Conservation (phyloP, 1,140 invertebrate species). For the Calliopsis andreniformis region DNA sequence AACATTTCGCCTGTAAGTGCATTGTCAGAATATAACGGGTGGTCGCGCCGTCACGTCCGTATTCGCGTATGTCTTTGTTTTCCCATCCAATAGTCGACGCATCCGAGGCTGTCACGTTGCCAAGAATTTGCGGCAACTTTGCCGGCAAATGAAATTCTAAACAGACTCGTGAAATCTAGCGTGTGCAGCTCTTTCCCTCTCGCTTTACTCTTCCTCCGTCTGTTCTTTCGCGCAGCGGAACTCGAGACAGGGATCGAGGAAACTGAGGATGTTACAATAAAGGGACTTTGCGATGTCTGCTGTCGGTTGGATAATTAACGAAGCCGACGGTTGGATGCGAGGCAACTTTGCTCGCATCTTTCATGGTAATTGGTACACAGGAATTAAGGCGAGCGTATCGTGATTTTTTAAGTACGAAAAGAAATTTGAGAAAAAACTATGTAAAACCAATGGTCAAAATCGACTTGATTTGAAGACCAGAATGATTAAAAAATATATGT, state of each 20-base stretch:
- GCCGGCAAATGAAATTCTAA: constrained; percentile 42
- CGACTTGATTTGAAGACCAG: too few species aligned
- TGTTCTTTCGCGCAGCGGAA: neutral
- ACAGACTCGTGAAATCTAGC: constrained; percentile 20
- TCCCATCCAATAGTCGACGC: constrained; percentile 1
- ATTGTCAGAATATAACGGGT: constrained; percentile 18
- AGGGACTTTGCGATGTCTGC: neutral
- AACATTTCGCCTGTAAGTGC: constrained; percentile 16
- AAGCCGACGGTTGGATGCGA: neutral
- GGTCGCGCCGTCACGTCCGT: neutral
- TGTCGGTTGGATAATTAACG: constrained; percentile 5
- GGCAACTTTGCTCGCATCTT: neutral
- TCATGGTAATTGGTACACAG: neutral
- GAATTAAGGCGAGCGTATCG: too few species aligned
- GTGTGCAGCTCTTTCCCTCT: neutral
- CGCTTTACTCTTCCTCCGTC: too few species aligned
- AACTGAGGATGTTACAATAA: neutral
- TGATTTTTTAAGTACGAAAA: too few species aligned
- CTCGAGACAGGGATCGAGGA: neutral
- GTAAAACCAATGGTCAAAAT: too few species aligned
- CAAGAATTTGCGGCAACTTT: constrained; percentile 40
- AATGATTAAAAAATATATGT: too few species aligned
- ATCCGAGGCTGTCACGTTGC: constrained; percentile 22
- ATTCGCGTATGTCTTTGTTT: neutral
- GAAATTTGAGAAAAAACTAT: too few species aligned